Evolutionary conservation across 2,113 vertebrate genomes (phyloP).

Genomic region (Neopipo cinnamomea): DNA sequence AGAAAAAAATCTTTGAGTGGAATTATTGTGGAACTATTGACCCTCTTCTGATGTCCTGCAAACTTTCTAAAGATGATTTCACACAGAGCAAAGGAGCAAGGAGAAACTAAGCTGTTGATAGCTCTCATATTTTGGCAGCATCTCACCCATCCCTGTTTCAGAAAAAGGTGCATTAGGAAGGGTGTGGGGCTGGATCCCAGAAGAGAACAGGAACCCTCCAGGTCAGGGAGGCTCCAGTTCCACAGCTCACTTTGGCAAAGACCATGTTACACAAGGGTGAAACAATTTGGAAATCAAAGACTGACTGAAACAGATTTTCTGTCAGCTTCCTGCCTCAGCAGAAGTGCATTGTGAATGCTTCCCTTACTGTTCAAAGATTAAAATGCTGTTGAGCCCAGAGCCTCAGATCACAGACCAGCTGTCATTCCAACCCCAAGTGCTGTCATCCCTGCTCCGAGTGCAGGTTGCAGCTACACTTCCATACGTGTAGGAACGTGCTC

Average conservation of each 20-base stretch:
- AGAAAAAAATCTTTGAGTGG: neutral
- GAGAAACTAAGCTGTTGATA: neutral
- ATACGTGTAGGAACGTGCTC: rapidly evolving
- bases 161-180: neutral
- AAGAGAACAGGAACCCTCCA: neutral
- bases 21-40: neutral
- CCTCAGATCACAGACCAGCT: neutral
- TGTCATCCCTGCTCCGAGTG: neutral
- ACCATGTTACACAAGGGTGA: rapidly evolving
- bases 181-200: neutral
- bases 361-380: neutral
- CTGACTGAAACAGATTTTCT: neutral
- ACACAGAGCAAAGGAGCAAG: neutral
- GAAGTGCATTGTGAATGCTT: neutral
- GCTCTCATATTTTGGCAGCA: neutral
- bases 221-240: neutral
- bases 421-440: neutral
- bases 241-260: neutral
- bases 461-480: neutral
- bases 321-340: neutral
- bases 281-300: neutral
- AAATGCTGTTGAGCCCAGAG: neutral
- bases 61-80: neutral
- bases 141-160: rapidly evolving
- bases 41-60: neutral